Evolutionary conservation across 2,797 vertebrate genomes (phyloP), one percentile per base, ranked within the genome.

Genomic region (Parauchenoglanis punctatus): DNA sequence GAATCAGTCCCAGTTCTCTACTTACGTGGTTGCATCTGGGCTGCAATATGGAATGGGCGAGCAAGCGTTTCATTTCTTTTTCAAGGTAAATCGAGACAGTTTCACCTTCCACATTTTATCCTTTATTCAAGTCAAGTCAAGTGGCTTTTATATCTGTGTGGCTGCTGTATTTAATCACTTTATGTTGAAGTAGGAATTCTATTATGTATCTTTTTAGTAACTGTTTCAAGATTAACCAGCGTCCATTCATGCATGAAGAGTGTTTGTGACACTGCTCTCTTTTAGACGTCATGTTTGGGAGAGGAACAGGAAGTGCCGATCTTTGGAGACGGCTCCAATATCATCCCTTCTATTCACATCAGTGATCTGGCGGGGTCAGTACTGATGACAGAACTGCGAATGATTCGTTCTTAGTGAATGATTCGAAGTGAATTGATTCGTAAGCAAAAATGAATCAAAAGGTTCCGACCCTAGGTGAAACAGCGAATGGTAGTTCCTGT

Each of bases 31-130:
- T 89, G 97, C 97, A 1, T 95, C 98, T 7, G 98, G 98, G 87
- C 95, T 98, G 86, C 97, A 96, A 72, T 99, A 99, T 40, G 98
- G 98, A 92, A 93, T 94, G 93, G 98, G 95, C 88, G 98, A 97
- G 89, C 95, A 96, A n/a, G 61, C 96, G 84, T 96, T 99, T 58
- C 98, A 99, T 89, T 93, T 91, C 81, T 97, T 98, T 91, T 99
- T 99, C 91, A 99, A 98, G 96, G 98, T 99, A 91, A 68, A 68
- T 56, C 7, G 0, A 46, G 44, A 80, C 28, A n/a, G 5, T 81
- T 63, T 81, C 13, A 81, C 20, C 23, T 44, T 44, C 35, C 56
- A 23, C 31, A 11, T 8, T 5, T 58, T 35, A 11, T 20, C 12
- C 7, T 46, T 15, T 10, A 6, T 11, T 7, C 31, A n/a, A n/a